phyloP scores from a whole-genome alignment of 2,113 vertebrate species.

The Himantopus leucocephalus region DNA sequence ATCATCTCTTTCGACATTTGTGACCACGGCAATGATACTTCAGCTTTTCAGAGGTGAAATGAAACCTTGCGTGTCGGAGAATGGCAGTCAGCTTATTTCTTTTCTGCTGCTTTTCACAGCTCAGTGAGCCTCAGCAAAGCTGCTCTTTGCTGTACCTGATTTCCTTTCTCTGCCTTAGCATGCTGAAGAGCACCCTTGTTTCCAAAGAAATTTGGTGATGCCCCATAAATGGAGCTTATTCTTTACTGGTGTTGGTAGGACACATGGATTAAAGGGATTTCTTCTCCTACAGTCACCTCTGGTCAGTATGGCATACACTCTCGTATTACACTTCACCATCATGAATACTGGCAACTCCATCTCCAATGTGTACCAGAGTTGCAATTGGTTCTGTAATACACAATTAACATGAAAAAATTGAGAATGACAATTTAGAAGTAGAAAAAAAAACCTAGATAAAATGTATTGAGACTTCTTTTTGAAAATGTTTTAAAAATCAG shows the following conservation, averaged over 20 bases:
- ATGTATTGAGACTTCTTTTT: neutral
- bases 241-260: neutral
- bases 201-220: neutral
- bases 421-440: neutral
- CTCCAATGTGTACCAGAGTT: neutral
- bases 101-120: neutral
- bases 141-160: neutral
- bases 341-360: neutral
- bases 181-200: neutral
- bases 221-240: neutral
- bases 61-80: neutral
- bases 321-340: neutral
- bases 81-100: neutral
- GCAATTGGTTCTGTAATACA: neutral
- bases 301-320: rapidly evolving
- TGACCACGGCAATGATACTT: neutral
- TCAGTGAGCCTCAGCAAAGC: neutral
- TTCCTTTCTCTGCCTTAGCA: neutral
- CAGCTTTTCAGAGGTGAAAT: neutral
- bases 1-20: neutral
- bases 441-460: neutral
- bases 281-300: neutral
- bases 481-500: neutral
- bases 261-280: neutral
- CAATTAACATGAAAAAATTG: neutral